A percentile compares a stretch with the other conserved stretches of the same genome.
phyloP scores from a whole-genome alignment of 1,140 invertebrate species.

The Myzus persicae region DNA sequence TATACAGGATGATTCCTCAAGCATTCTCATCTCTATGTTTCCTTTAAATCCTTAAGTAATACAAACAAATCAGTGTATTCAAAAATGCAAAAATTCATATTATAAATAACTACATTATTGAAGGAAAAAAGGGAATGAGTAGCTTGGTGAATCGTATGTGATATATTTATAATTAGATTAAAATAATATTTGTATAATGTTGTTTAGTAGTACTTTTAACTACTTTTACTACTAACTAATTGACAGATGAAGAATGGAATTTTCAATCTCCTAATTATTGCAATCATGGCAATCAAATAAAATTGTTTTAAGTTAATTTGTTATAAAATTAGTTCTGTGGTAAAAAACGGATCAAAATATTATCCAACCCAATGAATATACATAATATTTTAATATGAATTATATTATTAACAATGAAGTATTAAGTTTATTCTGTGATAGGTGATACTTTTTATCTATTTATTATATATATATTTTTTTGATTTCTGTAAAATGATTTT shows the following conservation, averaged over 20 bases:
- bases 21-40: too few relatives aligned
- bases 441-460: background rate
- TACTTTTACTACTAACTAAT: too few relatives aligned
- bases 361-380: background rate
- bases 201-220: background rate
- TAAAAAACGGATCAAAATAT: background rate
- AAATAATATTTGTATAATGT: background rate
- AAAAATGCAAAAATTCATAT: background rate
- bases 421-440: background rate
- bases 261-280: background rate
- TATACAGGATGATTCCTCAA: background rate
- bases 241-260: background rate
- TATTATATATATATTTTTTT: background rate
- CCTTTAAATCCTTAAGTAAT: too few relatives aligned
- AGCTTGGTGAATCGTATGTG: background rate
- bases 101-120: background rate
- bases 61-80: background rate
- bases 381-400: background rate
- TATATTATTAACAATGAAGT: background rate
- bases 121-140: background rate
- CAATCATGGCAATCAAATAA: background rate
- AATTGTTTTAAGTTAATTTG: background rate
- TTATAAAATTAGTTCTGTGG: background rate
- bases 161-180: background rate
- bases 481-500: background rate